Base-by-base conservation (phyloP, 2,113 vertebrate species). In the Gallinago undulata region DNA sequence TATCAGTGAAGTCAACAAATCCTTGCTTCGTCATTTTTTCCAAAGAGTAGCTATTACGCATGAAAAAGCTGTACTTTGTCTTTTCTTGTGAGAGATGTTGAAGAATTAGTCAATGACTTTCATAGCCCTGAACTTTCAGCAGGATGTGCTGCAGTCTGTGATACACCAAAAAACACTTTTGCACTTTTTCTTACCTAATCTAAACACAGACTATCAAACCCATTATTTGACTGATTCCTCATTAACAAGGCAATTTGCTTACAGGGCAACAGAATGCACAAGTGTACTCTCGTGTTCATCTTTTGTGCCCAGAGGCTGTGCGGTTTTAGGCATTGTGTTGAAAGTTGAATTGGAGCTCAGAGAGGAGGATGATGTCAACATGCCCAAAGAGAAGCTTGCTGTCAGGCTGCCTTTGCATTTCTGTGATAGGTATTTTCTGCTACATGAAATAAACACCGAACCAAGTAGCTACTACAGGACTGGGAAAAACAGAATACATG, bases 201-300 rank as follows among this genome's bases (percentile, higher is more conserved):
- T 89, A 90, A 94, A 83, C 81, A 82, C 57, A 93, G 82, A 31
- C 87, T 92, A 33, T 89, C 72, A 70, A 94, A 31, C 22, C 30
- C 73, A 94, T 97, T 94, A 90, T 97, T 79, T 96, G 79, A 56
- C 91, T 90, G 94, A 95, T 87, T 96, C 89, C 90, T 96, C 87
- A 68, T 93, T 85, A 90, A 90, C 89, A 94, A 96, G 96, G 94
- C 89, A 96, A 88, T 97, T 70, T 96, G 95, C 95, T 97, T 94
- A 96, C 91, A 64, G 90, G 59, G 90, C 96, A 96, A 6, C 83
- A 95, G 85, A 97, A 93, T 60, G 82, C 94, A 89, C 85, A 96
- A 87, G 94, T 89, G 55, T 93, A 57, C 55, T 86, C 91, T 90
- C 33, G 7, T 90, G 94, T 84, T 94, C 89, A 89, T 95, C 93